Percentiles rank a stretch among this genome's conserved stretches.
phyloP scores from a whole-genome alignment of 2,113 vertebrate genomes.

The Rhynchopsitta pachyrhyncha region DNA sequence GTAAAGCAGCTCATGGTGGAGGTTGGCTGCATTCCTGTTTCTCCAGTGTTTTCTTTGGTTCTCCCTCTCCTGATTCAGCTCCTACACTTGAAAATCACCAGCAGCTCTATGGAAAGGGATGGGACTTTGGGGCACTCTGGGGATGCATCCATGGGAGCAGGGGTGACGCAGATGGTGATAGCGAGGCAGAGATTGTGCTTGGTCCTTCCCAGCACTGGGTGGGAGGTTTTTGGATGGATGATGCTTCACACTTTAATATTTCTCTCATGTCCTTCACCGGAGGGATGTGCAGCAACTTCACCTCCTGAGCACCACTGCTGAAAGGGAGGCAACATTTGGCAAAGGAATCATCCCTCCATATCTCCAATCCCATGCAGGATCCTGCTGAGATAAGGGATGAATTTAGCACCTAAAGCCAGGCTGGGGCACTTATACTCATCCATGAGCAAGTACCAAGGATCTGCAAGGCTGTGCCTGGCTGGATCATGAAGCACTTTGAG shows the following conservation, averaged over 20 bases:
- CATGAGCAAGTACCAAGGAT: not conserved
- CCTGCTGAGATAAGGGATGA: not conserved
- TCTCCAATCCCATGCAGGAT: not conserved
- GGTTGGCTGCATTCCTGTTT: not conserved
- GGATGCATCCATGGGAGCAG: not conserved
- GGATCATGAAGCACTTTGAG: fast-evolving
- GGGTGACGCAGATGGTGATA: not conserved
- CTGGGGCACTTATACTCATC: not conserved
- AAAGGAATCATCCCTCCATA: not conserved
- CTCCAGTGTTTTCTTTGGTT: not conserved
- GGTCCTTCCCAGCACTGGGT: not conserved
- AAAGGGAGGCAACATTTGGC: not conserved
- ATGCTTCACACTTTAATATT: not conserved
- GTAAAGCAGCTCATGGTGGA: fast-evolving
- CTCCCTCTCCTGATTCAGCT: not conserved
- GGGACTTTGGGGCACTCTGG: not conserved
- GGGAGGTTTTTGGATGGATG: not conserved
- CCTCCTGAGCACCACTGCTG: not conserved
- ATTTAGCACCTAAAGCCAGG: not conserved
- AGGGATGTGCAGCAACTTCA: not conserved
- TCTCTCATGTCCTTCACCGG: not conserved
- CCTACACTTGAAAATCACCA: not conserved
- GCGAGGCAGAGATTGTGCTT: fast-evolving
- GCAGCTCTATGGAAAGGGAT: not conserved
- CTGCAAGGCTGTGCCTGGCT: not conserved